Evolutionary conservation across 2,888 invertebrate genomes (phyloP), one percentile per base, ranked within the genome.

Genomic region (Drosophila anomalata): DNA sequence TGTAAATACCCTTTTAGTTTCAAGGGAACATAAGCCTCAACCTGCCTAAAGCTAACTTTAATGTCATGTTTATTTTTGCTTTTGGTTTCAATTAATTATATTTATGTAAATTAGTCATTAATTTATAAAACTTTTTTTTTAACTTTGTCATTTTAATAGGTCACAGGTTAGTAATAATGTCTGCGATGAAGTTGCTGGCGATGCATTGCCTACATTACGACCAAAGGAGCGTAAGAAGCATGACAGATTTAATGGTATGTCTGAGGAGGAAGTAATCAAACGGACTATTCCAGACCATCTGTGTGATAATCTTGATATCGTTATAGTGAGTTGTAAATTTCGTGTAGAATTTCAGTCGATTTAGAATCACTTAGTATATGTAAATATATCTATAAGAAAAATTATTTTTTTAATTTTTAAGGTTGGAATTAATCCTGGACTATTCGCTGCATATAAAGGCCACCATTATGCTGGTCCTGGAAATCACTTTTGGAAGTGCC

Each of bases 381-480:
- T 17, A 17, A 17, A 44, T 29, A 8, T 20, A 8, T 29, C 8
- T 20, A 44, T 29, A 8, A 20, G 2, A 29, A 11, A 29, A 14
- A 29, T 17, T 8, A 29, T 33, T 20, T 3, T 20, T n/a, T 22
- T 14, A 2, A 53, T 29, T 14, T 58, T 46, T 5, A 93, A 99
- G 98, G 97, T 99, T 93, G 99, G 99, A 79, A 98, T 99, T 88
- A 99, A 99, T 93, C 99, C 99, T 11, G 98, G 99, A 2, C 93
- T 98, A 88, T 98, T 97, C 93, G 98, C 99, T 78, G 99, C 99
- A 76, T 98, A 97, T 93, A 98, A 98, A 92, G 98, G 98, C 2
- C 99, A 99, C 93, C 98, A 99, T 92, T 99, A 99, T 93, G 98
- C 99, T 57, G 99, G 99, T 55, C 98, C 98, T 48, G 99, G 99